Evolutionary conservation across 2,888 invertebrate species (phyloP).

Genomic region (Itoplectis maculator): DNA sequence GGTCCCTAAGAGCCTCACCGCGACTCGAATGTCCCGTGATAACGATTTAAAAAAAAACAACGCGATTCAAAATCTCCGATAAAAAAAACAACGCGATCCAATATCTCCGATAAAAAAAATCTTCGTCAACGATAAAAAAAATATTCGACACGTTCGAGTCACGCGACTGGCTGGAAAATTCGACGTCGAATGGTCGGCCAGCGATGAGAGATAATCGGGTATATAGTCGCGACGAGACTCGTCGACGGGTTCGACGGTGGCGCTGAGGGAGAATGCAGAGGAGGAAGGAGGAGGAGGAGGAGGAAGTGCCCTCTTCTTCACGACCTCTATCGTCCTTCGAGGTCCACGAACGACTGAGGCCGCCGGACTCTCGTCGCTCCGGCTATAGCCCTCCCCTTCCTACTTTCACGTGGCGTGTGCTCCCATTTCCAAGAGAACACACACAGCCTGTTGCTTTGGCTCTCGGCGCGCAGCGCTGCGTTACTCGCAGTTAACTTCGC

Average conservation of each 20-base stretch:
- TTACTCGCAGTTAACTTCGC: slow-evolving; percentile 15
- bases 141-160: too few species aligned
- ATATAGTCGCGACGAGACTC: slow-evolving; percentile 52
- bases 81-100: neutral
- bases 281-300: slow-evolving; percentile 70
- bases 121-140: too few species aligned
- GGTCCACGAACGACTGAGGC: slow-evolving; percentile 84
- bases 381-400: slow-evolving; percentile 83
- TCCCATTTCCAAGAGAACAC: slow-evolving; percentile 82
- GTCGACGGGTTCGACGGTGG: slow-evolving; percentile 53
- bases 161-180: slow-evolving; percentile 2
- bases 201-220: slow-evolving; percentile 31
- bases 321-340: slow-evolving; percentile 84
- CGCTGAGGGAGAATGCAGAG: slow-evolving; percentile 72
- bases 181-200: slow-evolving; percentile 39
- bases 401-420: slow-evolving; percentile 81
- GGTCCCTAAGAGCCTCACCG: slow-evolving; percentile 1
- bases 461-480: slow-evolving; percentile 37
- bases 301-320: slow-evolving; percentile 79
- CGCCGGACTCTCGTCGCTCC: slow-evolving; percentile 80
- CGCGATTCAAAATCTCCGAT: neutral
- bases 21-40: neutral
- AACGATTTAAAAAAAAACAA: neutral
- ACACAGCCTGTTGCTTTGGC: slow-evolving; percentile 39
- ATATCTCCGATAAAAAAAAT: slow-evolving; percentile 3